Evolutionary conservation across 1,140 invertebrate species (phyloP), one percentile per base, ranked within the genome.

Genomic region (Anthonomus grandis): DNA sequence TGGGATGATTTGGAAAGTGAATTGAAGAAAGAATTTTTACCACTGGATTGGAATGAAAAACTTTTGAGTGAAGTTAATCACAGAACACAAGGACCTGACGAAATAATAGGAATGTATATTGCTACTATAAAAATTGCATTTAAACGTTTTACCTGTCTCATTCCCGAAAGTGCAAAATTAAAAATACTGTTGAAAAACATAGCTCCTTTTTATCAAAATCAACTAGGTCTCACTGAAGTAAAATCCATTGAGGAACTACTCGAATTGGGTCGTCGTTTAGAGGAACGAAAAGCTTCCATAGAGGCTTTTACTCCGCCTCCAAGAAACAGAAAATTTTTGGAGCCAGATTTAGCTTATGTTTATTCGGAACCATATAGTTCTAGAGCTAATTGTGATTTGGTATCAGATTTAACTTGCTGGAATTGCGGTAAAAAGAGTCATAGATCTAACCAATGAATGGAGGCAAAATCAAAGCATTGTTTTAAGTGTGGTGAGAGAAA

Each of bases 61-160:
- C 25, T 72, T 3, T 25, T 62, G 3, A 36, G 64, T 3, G 67
- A 72, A 59, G 70, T 70, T 31, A 27, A 62, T 9, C 37, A 59
- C 18, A 25, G 70, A 4, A 67, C 70, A 9, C 68, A 70, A 49
- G 70, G 69, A 0, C 60, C 68, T 53, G 13, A 48, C 0, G 67
- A 72, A 41, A 63, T 61, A 41, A 70, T 70, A 3, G 58, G 52
- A 0, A 54, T 71, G 21, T 71, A 69, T 64, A 18, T 70, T 9
- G 57, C 70, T 2, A 55, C 69, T 6, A 68, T 72, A 64, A 9
- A n/a, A 13, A 59, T 57, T n/a, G 31, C 66, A 19, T 70, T 69
- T 41, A 63, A 68, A 3, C 39, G 65, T 8, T 23, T 72, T 13
- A 34, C 39, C 4, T 45, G 24, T 39, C 24, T 44, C n/a, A 21